phyloP scores from a whole-genome alignment of 2,113 vertebrate species.

The Erythrolamprus reginae region DNA sequence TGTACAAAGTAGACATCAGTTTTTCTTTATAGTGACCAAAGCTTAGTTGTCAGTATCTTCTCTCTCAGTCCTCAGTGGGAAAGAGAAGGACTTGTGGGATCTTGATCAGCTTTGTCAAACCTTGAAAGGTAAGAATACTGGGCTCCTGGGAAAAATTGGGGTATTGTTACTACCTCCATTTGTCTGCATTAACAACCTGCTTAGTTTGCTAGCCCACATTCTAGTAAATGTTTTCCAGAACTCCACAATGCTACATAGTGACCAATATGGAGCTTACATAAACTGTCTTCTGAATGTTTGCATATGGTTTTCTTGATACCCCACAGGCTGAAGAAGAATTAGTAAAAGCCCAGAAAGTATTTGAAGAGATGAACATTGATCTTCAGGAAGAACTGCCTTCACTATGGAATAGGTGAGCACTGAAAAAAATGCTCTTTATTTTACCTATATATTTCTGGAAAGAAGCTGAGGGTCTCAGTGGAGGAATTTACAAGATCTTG shows the following conservation, averaged over 20 bases:
- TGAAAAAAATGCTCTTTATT: neutral
- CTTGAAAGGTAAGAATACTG: neutral
- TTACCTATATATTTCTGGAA: neutral
- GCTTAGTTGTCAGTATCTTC: neutral
- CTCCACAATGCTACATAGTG: neutral
- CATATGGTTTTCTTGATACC: neutral
- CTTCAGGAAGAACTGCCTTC: slow-evolving; percentile 96
- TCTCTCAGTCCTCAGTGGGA: neutral
- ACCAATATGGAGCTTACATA: neutral
- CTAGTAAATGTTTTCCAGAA: neutral
- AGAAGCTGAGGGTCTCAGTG: too few relatives aligned
- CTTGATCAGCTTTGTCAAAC: neutral
- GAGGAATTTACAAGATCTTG: neutral
- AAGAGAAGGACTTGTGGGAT: neutral
- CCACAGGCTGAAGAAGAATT: slow-evolving; percentile 93
- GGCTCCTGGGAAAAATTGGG: neutral
- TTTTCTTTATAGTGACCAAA: neutral
- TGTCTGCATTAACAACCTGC: neutral
- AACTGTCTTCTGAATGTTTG: neutral
- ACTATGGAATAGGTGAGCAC: slow-evolving; percentile 92
- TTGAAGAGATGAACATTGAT: slow-evolving; percentile 96
- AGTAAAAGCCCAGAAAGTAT: slow-evolving; percentile 95
- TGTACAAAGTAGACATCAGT: neutral
- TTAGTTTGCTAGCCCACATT: neutral
- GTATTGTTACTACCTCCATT: neutral